Conservation (phyloP, 2,113 vertebrate genomes). For the Microcebus tavaratra region DNA sequence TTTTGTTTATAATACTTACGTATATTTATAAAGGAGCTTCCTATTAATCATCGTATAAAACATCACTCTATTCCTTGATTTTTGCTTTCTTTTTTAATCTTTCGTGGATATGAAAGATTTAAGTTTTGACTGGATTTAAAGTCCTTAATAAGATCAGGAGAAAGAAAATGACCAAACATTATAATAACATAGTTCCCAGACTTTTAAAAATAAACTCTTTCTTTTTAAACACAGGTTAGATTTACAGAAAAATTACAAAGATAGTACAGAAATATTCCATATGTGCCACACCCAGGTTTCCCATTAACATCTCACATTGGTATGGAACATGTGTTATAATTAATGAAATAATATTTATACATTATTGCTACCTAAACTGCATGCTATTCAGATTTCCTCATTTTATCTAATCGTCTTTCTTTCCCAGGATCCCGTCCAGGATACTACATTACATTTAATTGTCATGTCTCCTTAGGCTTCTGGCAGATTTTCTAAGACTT, state of each 20-base stretch:
- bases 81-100: not conserved
- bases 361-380: not conserved
- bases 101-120: not conserved
- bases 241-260: conserved; percentile 7
- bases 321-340: not conserved
- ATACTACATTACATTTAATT: not conserved
- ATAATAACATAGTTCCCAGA: not conserved
- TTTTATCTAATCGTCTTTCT: not conserved
- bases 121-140: not conserved
- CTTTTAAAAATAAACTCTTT: not conserved
- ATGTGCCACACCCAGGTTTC: not conserved
- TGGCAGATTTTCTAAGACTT: not conserved
- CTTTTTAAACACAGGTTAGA: not conserved
- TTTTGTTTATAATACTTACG: not conserved
- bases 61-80: not conserved
- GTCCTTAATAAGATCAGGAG: not conserved
- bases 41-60: not conserved
- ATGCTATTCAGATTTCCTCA: not conserved
- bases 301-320: not conserved
- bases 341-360: not conserved
- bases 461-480: not conserved
- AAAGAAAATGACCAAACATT: not conserved
- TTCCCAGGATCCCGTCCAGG: not conserved
- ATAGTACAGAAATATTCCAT: not conserved
- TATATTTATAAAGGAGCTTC: not conserved